phyloP scores from a whole-genome alignment of 2,888 invertebrate species.

The Chironomus tentans region DNA sequence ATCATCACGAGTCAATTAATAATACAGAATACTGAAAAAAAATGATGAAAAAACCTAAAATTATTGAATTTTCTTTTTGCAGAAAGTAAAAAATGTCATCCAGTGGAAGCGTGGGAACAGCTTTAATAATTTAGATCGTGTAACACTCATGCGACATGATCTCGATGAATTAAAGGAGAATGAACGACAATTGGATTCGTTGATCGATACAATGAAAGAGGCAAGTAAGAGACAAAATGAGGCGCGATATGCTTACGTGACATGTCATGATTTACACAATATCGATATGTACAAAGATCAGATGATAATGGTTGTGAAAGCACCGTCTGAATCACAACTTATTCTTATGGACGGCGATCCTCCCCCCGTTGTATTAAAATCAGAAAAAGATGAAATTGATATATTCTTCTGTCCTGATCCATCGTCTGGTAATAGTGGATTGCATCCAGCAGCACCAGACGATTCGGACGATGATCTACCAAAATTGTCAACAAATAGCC shows the following conservation, averaged over 20 bases:
- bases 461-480: not conserved
- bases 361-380: constrained; percentile 76
- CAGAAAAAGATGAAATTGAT: constrained; percentile 84
- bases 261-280: constrained; percentile 82
- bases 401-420: constrained; percentile 90
- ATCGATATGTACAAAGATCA: constrained; percentile 74
- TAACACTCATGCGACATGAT: constrained; percentile 46
- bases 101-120: constrained; percentile 81
- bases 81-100: constrained; percentile 92
- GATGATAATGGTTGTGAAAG: constrained; percentile 93
- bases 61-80: not conserved
- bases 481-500: not conserved
- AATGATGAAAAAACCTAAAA: not conserved
- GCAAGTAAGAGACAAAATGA: constrained; percentile 6
- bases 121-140: constrained; percentile 7
- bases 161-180: constrained; percentile 62
- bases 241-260: constrained; percentile 71
- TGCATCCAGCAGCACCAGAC: not conserved
- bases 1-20: not conserved
- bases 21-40: not conserved
- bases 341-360: constrained; percentile 33
- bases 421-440: constrained; percentile 24
- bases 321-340: constrained; percentile 86
- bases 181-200: constrained; percentile 65
- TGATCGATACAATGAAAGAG: constrained; percentile 54